Evolutionary conservation across 2,797 vertebrate genomes (phyloP), one percentile per base, ranked within the genome.

Genomic region (Periophthalmus magnuspinnatus): DNA sequence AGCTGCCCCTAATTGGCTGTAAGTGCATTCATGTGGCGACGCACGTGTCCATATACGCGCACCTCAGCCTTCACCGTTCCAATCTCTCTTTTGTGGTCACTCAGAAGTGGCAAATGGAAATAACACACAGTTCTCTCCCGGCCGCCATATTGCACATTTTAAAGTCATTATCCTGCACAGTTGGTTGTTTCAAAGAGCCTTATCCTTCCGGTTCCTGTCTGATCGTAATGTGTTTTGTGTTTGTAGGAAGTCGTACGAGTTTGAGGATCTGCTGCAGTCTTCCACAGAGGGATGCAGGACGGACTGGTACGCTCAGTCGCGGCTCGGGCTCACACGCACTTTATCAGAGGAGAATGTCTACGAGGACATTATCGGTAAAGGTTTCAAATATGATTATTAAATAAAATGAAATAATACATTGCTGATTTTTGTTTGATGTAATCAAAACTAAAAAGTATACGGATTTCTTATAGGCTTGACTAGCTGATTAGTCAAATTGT

Each of bases 281-380:
- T 95, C 95, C 0, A 84, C 93, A 0, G 95, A 97, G 77, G 93
- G 91, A 45, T 92, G 93, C 81, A 91, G 93, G 73, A 95, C 94
- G 71, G 96, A 98, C 86, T 97, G 96, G 96, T 96, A 96, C 0
- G 95, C 96, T 54, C 96, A 97, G 89, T 95, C 95, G 41, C 96
- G 95, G 86, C 84, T 97, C 90, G 95, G 95, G 67, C 94, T 97
- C 65, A 93, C 95, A 81, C 95, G 95, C 95, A 98, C 97, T 95
- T 95, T 98, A 94, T 99, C 97, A 0, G 96, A 98, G 81, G 97
- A 99, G 86, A 99, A 99, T 63, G 89, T 99, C 92, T 99, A 99
- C 0, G 97, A 99, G 83, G 97, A 99, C 88, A 99, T 99, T 75
- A 91, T 97, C 83, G 97, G 88, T 91, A 88, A 52, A 52, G 9